These are phyloP conservation scores for Muricea muricata DNA, from an alignment of 92 coral and sea anemone genomes.

Conservation along the genomic window DNA sequence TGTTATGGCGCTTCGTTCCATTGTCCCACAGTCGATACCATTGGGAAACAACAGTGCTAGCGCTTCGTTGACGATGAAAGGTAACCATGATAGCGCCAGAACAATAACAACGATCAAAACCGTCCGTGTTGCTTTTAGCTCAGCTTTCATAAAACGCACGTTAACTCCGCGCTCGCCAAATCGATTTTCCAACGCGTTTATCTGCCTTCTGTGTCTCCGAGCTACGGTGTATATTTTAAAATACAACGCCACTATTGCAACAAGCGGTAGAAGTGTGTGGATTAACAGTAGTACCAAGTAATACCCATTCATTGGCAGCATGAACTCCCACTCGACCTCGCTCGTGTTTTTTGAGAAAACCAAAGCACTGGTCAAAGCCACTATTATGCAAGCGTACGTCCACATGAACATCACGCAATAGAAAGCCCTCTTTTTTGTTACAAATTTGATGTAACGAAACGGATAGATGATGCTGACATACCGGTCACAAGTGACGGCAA, in stretches of 20 bases:
- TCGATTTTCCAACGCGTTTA: not conserved
- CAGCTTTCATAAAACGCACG: not conserved
- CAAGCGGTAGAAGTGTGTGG: conserved; percentile 7
- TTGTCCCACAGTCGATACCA: not conserved
- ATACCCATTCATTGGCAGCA: not conserved
- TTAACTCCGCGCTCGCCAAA: not conserved
- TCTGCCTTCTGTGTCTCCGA: not conserved
- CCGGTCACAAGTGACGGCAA: conserved; percentile 23
- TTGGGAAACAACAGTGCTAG: not conserved
- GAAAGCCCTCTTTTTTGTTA: not conserved
- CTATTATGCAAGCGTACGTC: not conserved
- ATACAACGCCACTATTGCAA: not conserved
- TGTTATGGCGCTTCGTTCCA: not conserved
- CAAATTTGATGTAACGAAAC: not conserved
- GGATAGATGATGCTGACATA: conserved; percentile 4
- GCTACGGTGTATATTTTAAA: not conserved
- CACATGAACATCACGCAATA: not conserved
- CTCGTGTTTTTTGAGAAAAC: not conserved
- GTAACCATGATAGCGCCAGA: not conserved
- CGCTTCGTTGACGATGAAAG: conserved; percentile 15
- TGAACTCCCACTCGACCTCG: not conserved
- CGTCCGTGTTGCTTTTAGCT: conserved; percentile 1
- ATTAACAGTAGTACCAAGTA: not conserved
- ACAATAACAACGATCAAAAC: conserved; percentile 4
- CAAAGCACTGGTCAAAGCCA: not conserved